Conservation (phyloP, 1,140 invertebrate species). For the Hyphantria cunea region DNA sequence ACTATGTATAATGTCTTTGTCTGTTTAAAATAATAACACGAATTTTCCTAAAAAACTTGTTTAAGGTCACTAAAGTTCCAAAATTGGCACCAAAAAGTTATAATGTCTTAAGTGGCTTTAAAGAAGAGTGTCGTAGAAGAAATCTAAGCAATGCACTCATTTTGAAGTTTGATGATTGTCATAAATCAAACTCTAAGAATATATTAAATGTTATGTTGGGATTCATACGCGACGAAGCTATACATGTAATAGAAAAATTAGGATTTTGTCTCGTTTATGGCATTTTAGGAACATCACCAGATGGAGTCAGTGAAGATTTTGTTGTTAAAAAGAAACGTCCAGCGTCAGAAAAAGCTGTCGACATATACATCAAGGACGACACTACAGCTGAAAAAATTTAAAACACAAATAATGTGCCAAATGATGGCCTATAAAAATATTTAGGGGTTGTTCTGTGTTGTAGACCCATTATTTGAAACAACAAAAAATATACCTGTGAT, state of each 20-base stretch:
- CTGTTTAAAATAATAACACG: too few species aligned
- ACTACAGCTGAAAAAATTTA: background rate
- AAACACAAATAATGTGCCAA: slow-evolving; percentile 10
- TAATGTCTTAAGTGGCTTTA: too few species aligned
- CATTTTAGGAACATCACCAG: slow-evolving; percentile 4
- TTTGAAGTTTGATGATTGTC: too few species aligned
- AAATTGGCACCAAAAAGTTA: too few species aligned
- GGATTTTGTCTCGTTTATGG: background rate
- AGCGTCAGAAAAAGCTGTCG: background rate
- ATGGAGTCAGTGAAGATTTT: slow-evolving; percentile 5
- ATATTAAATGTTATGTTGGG: slow-evolving; percentile 12
- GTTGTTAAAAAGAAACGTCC: slow-evolving; percentile 4
- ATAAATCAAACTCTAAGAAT: slow-evolving; percentile 8
- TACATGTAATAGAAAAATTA: slow-evolving; percentile 1
- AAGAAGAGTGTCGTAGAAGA: too few species aligned
- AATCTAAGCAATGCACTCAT: too few species aligned
- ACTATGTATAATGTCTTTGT: too few species aligned
- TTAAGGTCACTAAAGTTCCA: too few species aligned
- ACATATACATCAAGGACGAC: slow-evolving; percentile 2
- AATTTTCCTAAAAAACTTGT: too few species aligned
- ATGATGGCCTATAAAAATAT: slow-evolving; percentile 1
- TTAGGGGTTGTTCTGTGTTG: too few species aligned
- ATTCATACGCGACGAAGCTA: slow-evolving; percentile 3
- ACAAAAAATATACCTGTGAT: too few species aligned
- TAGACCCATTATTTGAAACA: too few species aligned